Conservation (phyloP, 2,113 vertebrate species). For the Lanius ludovicianus region DNA sequence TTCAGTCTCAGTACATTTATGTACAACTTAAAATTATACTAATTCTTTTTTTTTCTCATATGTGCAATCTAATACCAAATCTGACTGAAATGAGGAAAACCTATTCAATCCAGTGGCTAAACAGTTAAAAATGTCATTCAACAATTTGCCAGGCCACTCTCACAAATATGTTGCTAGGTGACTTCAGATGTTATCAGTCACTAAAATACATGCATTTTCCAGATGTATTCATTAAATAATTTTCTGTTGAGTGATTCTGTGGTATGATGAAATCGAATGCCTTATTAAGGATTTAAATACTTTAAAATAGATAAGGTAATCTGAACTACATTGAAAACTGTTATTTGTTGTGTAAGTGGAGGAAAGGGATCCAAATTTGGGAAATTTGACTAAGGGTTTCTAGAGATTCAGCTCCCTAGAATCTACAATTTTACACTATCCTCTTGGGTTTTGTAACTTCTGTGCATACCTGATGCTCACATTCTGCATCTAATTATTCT, state of each 20-base stretch:
- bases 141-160: conserved; percentile 22
- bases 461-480: conserved; percentile 33
- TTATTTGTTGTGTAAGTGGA: not conserved
- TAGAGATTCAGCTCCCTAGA: not conserved
- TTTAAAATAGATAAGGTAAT: not conserved
- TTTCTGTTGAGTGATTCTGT: not conserved
- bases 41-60: not conserved
- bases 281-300: not conserved
- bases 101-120: not conserved
- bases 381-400: not conserved
- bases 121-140: conserved; percentile 32
- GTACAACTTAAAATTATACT: not conserved
- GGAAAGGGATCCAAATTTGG: not conserved
- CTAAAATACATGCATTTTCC: conserved; percentile 35
- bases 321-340: not conserved
- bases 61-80: not conserved
- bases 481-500: conserved; percentile 44
- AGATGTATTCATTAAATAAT: conserved; percentile 33
- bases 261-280: not conserved
- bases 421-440: not conserved
- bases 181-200: conserved; percentile 48
- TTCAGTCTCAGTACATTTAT: not conserved
- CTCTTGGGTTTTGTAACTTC: conserved; percentile 9
- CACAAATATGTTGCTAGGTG: conserved; percentile 60
- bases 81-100: not conserved